Evolutionary conservation across 2,888 invertebrate genomes (phyloP), one percentile per base, ranked within the genome.

Genomic region (Harpalus rufipes): DNA sequence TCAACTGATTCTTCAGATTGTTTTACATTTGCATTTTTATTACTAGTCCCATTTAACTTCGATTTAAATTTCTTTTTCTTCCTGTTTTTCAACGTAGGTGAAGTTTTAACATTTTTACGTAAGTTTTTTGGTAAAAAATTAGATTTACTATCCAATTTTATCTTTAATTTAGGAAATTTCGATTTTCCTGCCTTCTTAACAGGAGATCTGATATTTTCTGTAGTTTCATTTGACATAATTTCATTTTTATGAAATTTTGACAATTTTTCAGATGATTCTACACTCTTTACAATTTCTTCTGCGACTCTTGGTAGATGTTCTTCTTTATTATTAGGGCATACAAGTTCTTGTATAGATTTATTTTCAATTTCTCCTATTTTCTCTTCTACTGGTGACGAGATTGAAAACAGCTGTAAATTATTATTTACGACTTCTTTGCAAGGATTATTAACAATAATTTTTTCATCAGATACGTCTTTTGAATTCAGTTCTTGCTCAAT

Each of bases 111-210:
- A 18, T 74, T 44, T 18, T 74, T 74, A 8, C 18, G 41, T 10
- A 18, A 18, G n/a, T 74, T 74, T n/a, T 16, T 44, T 44, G 39
- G n/a, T 12, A 39, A 68, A 18, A 39, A 12, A 68, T 32, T 12
- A 68, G 21, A 14, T 68, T 39, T 44, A 32, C 32, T 16, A 41
- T n/a, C 32, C 7, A 68, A 7, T 74, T 74, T 74, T 44, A 68
- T 12, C 10, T 68, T 68, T 16, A 74, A 21, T 44, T 74, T 74
- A 1, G 72, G 72, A 74, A 74, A 74, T 74, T 74, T 74, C 7
- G 44, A 44, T 74, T 44, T 74, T 74, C 44, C 16, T 44, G 16
- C 18, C 41, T 44, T 74, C 21, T 18, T 74, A n/a, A 14, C 12
- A 63, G 39, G 68, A 1, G 14, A 39, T 39, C 39, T 72, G 39